Base-by-base conservation (phyloP, 2,888 invertebrate species). In the Caenorhabditis sp. region DNA sequence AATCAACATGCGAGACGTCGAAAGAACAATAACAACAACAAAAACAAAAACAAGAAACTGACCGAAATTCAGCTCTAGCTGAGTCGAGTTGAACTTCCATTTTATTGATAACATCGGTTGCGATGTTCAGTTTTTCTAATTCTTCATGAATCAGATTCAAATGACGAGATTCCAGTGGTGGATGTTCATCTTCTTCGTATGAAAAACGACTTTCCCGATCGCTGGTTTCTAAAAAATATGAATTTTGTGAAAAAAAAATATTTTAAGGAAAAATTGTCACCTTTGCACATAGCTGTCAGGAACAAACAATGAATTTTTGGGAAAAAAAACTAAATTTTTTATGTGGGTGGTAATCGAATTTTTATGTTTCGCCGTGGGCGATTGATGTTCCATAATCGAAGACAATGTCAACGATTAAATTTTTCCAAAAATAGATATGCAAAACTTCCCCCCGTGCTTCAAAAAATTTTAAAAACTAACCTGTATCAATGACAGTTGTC, bases 101-200 rank as follows among this genome's bases (percentile, higher is more conserved):
- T 71, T 88, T 88, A 73, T 89, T 89, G 65, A 89, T 89, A 25
- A 88, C 87, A 74, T 89, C 89, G 21, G 89, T 89, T 12, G 89
- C 88, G 61, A 88, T 88, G 79, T 89, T 89, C 63, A 89, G 82
- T 65, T 88, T 87, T 73, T 89, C 89, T 70, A 89, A 77, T 75
- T 89, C 89, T 66, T 88, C 88, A 85, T 89, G 85, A 5, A 85
- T 84, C 25, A 81, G 76, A 65, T 86, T 86, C 59, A 87, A 63
- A 67, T 86, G 85, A 8, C 77, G 70, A 14, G 64, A 68, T 59
- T 83, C 85, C 38, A 85, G 66, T 23, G 80, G 78, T 5, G 82
- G 81, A 52, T 76, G 73, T 36, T 76, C 83, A 57, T 82, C 83
- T 23, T 67, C 57, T 59, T 67, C 72, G 7, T 43, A 64, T 23